Percentiles rank a stretch among this genome's conserved stretches.
These are phyloP conservation scores for Athetis lepigone DNA, from an alignment of 2,888 invertebrate genomes.

Conservation along the genomic window DNA sequence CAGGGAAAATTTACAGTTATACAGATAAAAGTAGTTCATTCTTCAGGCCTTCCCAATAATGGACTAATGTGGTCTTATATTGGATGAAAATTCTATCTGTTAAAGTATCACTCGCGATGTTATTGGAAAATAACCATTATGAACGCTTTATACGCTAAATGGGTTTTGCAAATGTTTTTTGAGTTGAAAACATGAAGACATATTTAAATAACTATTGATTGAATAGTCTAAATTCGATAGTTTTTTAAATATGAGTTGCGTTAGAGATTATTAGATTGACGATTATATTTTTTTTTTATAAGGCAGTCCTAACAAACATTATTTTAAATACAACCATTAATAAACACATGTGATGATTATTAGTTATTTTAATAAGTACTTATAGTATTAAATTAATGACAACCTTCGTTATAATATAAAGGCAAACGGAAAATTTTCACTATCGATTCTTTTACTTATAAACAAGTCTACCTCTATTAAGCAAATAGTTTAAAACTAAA, in stretches of 20 bases:
- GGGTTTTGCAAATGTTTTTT: constrained; percentile 1
- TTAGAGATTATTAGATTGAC: too few relatives aligned
- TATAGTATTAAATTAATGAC: too few relatives aligned
- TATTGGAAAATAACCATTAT: constrained; percentile 29
- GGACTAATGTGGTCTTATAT: constrained; percentile 20
- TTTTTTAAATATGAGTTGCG: too few relatives aligned
- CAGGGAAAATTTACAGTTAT: constrained; percentile 4
- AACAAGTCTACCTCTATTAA: background rate
- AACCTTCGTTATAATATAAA: background rate
- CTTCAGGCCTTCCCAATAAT: background rate
- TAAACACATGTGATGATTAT: too few relatives aligned
- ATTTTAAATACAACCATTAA: too few relatives aligned
- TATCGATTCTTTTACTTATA: background rate
- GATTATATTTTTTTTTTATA: too few relatives aligned
- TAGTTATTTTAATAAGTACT: too few relatives aligned
- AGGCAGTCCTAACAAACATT: too few relatives aligned
- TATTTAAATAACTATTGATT: too few relatives aligned
- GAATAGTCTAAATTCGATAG: too few relatives aligned
- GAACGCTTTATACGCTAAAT: constrained; percentile 1
- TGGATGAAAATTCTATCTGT: constrained; percentile 4
- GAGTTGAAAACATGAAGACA: background rate
- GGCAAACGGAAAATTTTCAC: background rate
- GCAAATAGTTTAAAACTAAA: constrained; percentile 1
- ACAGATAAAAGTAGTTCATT: constrained; percentile 20
- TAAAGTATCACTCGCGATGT: too few relatives aligned